Evolutionary conservation across 2,888 invertebrate genomes (phyloP).

Genomic region (Euclidia mi): DNA sequence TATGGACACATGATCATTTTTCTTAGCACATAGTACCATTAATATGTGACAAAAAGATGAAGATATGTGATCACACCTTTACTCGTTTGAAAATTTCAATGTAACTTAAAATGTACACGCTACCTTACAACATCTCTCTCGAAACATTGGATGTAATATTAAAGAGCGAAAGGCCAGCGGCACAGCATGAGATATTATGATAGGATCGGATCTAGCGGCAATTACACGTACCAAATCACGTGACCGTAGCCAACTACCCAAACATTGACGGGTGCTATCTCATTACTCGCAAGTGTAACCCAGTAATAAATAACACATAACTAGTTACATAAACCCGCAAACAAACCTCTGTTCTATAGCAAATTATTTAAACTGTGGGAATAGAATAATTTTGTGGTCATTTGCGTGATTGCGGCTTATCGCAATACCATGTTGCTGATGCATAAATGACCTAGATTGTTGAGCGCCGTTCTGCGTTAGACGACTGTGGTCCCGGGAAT

Average conservation of each 20-base stretch:
- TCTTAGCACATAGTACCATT: too few species aligned
- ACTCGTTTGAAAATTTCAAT: background rate
- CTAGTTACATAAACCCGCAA: conserved; percentile 45
- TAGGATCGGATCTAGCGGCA: background rate
- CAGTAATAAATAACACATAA: conserved; percentile 34
- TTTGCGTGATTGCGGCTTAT: conserved; percentile 44
- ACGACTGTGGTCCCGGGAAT: conserved; percentile 14
- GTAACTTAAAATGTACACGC: background rate
- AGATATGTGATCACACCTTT: too few species aligned
- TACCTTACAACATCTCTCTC: background rate
- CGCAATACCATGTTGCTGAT: conserved; percentile 37
- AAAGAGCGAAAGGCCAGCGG: conserved; percentile 4
- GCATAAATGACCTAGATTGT: conserved; percentile 49
- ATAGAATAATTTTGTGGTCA: conserved; percentile 55
- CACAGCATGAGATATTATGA: conserved; percentile 5
- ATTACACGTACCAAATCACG: conserved; percentile 1
- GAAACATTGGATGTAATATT: conserved; percentile 7
- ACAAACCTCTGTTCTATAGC: conserved; percentile 35
- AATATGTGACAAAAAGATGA: too few species aligned
- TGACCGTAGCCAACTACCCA: conserved; percentile 33
- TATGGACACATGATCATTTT: too few species aligned
- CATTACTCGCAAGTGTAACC: conserved; percentile 16
- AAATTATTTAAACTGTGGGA: conserved; percentile 59
- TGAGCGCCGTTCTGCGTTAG: conserved; percentile 45
- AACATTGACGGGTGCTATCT: conserved; percentile 18